These are phyloP conservation scores for Danaus plexippus DNA, from an alignment of 1,140 invertebrate genomes.

Conservation along the genomic window DNA sequence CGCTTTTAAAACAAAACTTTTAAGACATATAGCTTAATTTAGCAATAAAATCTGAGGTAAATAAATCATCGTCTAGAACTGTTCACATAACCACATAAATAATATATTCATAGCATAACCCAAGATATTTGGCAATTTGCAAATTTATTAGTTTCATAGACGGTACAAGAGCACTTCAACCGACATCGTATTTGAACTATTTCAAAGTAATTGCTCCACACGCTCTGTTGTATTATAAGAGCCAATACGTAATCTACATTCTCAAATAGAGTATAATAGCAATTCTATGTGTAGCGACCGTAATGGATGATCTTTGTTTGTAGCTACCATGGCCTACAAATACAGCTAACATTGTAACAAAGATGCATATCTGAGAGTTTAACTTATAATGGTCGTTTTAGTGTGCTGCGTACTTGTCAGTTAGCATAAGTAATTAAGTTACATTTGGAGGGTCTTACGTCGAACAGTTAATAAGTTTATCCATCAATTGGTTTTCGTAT, in stretches of 20 bases:
- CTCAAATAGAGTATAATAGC: constrained; percentile 57
- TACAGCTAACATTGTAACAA: background rate
- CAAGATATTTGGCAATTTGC: constrained; percentile 31
- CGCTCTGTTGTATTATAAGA: constrained; percentile 41
- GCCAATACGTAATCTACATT: constrained; percentile 65
- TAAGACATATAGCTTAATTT: too few species aligned
- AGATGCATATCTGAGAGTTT: constrained; percentile 23
- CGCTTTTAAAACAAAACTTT: too few species aligned
- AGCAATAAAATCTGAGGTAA: too few species aligned
- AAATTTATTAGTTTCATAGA: constrained; percentile 44
- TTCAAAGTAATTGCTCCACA: constrained; percentile 59
- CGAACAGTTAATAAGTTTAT: constrained; percentile 57
- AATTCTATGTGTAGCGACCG: constrained; percentile 30
- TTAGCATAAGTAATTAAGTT: constrained; percentile 63
- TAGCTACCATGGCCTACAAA: constrained; percentile 9
- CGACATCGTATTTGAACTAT: constrained; percentile 52
- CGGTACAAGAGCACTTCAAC: constrained; percentile 39
- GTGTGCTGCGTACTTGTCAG: constrained; percentile 39
- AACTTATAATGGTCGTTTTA: constrained; percentile 27
- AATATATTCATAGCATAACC: too few species aligned
- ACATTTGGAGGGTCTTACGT: constrained; percentile 58
- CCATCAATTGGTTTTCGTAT: constrained; percentile 50
- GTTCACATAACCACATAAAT: too few species aligned
- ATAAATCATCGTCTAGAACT: background rate
- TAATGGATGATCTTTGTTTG: constrained; percentile 32